phyloP scores from a whole-genome alignment of 2,113 vertebrate genomes.

The human (Homo sapiens) region DNA sequence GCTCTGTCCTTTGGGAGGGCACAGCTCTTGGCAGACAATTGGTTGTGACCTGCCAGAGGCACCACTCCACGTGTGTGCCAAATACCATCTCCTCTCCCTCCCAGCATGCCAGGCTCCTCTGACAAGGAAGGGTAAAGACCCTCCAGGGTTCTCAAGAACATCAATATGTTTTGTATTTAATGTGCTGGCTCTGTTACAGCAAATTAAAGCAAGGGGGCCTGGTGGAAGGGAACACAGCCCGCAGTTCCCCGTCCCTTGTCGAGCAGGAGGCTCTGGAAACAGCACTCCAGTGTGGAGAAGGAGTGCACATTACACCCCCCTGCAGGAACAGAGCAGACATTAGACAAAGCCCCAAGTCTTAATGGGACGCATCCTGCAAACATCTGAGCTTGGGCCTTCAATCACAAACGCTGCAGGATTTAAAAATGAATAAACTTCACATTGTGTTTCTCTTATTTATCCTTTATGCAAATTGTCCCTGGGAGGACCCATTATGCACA shows the following conservation, averaged over 20 bases:
- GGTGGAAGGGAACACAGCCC: conserved; percentile 84
- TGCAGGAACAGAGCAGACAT: conserved; percentile 89
- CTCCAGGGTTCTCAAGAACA: conserved; percentile 86
- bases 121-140: conserved; percentile 87
- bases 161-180: conserved; percentile 91
- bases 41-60: conserved; percentile 62
- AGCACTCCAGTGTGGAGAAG: conserved; percentile 86
- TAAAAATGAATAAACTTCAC: conserved; percentile 95
- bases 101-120: conserved; percentile 81
- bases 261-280: conserved; percentile 84
- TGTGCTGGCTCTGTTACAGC: conserved; percentile 88
- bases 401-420: conserved; percentile 92
- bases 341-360: conserved; percentile 90
- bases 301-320: conserved; percentile 84
- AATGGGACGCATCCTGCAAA: conserved; percentile 91
- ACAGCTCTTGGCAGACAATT: conserved; percentile 70
- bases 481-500: conserved; percentile 87
- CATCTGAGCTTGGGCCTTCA: conserved; percentile 93
- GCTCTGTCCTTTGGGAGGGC: conserved; percentile 67
- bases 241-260: conserved; percentile 82
- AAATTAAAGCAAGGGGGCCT: conserved; percentile 87
- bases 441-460: conserved; percentile 94
- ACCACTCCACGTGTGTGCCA: conserved; percentile 64
- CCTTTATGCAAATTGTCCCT: conserved; percentile 93
- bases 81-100: conserved; percentile 80